phyloP scores from a whole-genome alignment of 1,140 invertebrate species.

The Drosophila ogumai region DNA sequence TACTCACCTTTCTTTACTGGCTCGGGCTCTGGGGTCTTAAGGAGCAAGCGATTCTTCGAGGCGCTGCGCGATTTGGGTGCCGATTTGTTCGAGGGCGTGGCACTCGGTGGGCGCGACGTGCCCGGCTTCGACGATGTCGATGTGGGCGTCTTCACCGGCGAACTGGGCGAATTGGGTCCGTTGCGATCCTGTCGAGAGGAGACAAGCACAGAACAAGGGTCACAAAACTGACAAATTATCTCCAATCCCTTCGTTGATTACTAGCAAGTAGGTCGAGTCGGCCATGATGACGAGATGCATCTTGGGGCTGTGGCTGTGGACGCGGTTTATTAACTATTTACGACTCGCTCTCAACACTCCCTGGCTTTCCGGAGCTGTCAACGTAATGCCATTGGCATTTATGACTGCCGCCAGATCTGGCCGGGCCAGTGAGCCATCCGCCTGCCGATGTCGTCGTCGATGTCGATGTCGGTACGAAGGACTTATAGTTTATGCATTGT shows the following conservation, averaged over 20 bases:
- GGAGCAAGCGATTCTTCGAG: constrained; percentile 80
- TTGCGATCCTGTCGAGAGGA: constrained; percentile 77
- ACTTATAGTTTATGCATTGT: constrained; percentile 80
- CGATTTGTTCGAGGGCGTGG: constrained; percentile 84
- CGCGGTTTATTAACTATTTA: constrained; percentile 50
- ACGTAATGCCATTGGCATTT: constrained; percentile 76
- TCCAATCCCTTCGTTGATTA: constrained; percentile 36
- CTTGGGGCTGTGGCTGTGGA: constrained; percentile 18
- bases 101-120: constrained; percentile 79
- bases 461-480: constrained; percentile 64
- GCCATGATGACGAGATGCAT: constrained; percentile 81
- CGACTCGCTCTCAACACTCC: constrained; percentile 62
- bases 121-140: constrained; percentile 81
- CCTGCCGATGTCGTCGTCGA: constrained; percentile 38
- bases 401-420: constrained; percentile 49
- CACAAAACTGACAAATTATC: neutral
- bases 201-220: neutral
- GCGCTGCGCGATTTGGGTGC: constrained; percentile 80
- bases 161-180: constrained; percentile 82
- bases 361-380: constrained; percentile 64
- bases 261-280: constrained; percentile 69
- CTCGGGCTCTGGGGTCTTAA: constrained; percentile 84
- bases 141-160: constrained; percentile 84
- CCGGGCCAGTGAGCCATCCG: constrained; percentile 18
- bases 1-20: constrained; percentile 91